phyloP scores from a whole-genome alignment of 2,797 vertebrate species.

The Scleropages formosus region DNA sequence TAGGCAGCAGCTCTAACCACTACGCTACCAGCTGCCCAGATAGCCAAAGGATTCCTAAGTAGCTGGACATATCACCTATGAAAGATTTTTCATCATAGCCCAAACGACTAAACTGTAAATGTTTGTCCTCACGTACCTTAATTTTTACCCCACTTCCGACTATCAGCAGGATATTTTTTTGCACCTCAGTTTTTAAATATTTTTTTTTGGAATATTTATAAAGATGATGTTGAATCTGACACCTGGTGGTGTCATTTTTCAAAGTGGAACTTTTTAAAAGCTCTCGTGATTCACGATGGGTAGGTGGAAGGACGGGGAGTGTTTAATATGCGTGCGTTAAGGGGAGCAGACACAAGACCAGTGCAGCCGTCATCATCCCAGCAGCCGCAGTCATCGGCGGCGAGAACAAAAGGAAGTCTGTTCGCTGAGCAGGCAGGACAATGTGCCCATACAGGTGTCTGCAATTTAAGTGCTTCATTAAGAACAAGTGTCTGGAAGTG shows the following conservation, averaged over 20 bases:
- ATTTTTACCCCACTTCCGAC: neutral
- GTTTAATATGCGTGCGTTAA: neutral
- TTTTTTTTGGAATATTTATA: neutral
- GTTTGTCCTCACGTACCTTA: neutral
- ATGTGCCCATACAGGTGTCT: conserved; percentile 1
- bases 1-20: too few relatives aligned
- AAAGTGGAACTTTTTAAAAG: neutral
- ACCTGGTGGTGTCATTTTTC: neutral
- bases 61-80: neutral
- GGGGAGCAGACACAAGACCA: neutral
- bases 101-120: too few relatives aligned
- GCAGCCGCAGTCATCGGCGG: neutral
- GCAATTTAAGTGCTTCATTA: conserved; percentile 14
- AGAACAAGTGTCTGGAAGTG: conserved; percentile 22
- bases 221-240: neutral
- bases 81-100: neutral
- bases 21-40: too few relatives aligned
- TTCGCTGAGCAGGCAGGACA: neutral
- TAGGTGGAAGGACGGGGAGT: neutral
- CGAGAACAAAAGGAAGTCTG: conserved; percentile 10
- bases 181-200: neutral
- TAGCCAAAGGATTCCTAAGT: neutral
- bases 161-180: too few relatives aligned
- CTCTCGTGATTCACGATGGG: neutral
- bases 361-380: neutral